Evolutionary conservation across 2,888 invertebrate species (phyloP), one percentile per base, ranked within the genome.

Genomic region (Hesperia comma): DNA sequence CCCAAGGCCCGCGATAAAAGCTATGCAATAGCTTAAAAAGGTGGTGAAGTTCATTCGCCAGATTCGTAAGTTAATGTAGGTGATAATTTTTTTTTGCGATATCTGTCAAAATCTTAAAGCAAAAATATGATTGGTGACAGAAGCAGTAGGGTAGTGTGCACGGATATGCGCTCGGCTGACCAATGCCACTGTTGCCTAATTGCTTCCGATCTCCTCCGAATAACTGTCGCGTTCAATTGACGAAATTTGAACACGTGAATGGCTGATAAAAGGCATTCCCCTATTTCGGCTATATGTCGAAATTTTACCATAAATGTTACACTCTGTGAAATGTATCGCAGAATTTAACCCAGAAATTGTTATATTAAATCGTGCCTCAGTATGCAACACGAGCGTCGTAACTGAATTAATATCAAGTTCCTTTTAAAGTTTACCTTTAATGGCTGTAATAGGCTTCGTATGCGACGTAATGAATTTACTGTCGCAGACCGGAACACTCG

Each of bases 131-230:
- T 77, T 75, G 78, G 80, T 79, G 82, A 84, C 83, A 86, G 79
- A 85, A 84, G 79, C 85, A 87, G 84, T 85, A 82, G 88, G 87
- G 81, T 86, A 88, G 74, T 79, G 78, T 79, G 80, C 80, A 78
- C 90, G 92, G 92, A 91, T 87, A 77, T 90, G 82, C 92, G 92
- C 88, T 90, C 86, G 82, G 89, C 79, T 91, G 92, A 77, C 85
- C 91, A 89, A 85, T 88, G 90, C 87, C 88, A 86, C 87, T 85
- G 88, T 84, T 84, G 84, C 86, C 88, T 92, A 92, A 92, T 92
- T 92, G 88, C 90, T 92, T 92, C 92, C 92, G 92, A 92, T 89
- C 90, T 88, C 83, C 80, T 82, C 86, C 86, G 86, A 87, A 89
- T 86, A 86, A 85, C 87, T 85, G 78, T 79, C 76, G 81, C 80